These are phyloP conservation scores for Drosophila athabasca DNA, from an alignment of 1,140 invertebrate species.

Conservation along the genomic window DNA sequence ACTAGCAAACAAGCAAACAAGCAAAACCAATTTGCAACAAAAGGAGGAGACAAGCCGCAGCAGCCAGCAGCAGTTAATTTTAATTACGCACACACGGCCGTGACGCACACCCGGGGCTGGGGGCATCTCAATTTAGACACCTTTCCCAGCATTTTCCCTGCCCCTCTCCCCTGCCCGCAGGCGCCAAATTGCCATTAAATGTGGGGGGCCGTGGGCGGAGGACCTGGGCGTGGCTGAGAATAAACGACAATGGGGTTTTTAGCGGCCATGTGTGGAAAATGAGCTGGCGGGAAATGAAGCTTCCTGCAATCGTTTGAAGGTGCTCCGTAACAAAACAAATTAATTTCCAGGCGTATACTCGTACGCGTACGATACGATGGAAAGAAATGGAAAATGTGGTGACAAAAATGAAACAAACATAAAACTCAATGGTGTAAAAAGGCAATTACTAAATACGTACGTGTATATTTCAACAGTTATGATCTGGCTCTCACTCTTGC, in stretches of 20 bases:
- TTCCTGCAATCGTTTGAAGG: slow-evolving; percentile 66
- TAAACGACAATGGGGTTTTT: slow-evolving; percentile 72
- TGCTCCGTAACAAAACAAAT: slow-evolving; percentile 76
- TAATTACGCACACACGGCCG: slow-evolving; percentile 68
- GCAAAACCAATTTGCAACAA: slow-evolving; percentile 76
- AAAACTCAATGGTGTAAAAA: slow-evolving; percentile 26
- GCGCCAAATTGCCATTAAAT: slow-evolving; percentile 71
- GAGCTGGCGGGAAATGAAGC: slow-evolving; percentile 55
- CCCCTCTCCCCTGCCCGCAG: slow-evolving; percentile 4
- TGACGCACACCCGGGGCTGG: slow-evolving; percentile 54
- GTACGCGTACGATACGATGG: background rate
- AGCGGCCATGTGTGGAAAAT: slow-evolving; percentile 61
- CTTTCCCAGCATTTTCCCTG: slow-evolving; percentile 37
- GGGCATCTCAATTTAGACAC: slow-evolving; percentile 77
- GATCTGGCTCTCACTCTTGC: slow-evolving; percentile 7
- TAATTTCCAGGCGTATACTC: slow-evolving; percentile 54
- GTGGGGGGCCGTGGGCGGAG: slow-evolving; percentile 16
- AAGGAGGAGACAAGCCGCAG: slow-evolving; percentile 1
- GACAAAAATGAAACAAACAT: slow-evolving; percentile 11
- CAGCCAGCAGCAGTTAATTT: slow-evolving; percentile 71
- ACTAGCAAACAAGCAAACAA: slow-evolving; percentile 65
- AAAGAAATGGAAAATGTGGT: slow-evolving; percentile 17
- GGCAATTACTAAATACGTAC: slow-evolving; percentile 23
- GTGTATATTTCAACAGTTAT: slow-evolving; percentile 24
- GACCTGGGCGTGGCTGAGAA: slow-evolving; percentile 35